Evolutionary conservation across 2,888 invertebrate genomes (phyloP), one percentile per base, ranked within the genome.

Genomic region (Erynnis tages): DNA sequence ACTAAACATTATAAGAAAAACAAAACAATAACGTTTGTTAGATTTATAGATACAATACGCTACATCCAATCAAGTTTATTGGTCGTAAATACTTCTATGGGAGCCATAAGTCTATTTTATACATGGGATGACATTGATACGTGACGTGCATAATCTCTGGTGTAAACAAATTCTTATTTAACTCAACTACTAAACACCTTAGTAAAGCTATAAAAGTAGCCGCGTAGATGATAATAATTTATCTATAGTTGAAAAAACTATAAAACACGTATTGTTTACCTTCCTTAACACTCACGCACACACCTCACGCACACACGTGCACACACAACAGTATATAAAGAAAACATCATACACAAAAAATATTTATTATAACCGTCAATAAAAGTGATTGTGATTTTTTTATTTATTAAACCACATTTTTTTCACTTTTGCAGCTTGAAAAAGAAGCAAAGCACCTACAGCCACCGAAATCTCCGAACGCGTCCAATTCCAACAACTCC

Each of bases 401-500:
- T 21, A 21, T 2, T 29, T 29, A 21, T 2, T 21, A 21, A 21
- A 11, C 7, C 19, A 5, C 7, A 21, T 1, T 21, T 21, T 23
- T 37, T 35, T 35, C 53, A 47, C 56, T 58, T 40, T 86, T 86
- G 29, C 87, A 90, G 90, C 82, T 90, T 69, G 90, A 90, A 66
- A 90, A 88, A 68, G 88, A 89, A 73, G 86, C 74, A 11, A 85
- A 81, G 56, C 71, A 82, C 19, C 71, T 88, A 14, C 87, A 88
- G 58, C 89, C 88, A 4, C 89, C 88, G 6, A 75, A 71, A 55
- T 87, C 90, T 21, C 89, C 89, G 7, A 82, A 87, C 60, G 76
- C 79, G 30, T 82, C 87, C 8, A 71, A 87, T 55, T 90, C 90
- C 3, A 89, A 90, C 64, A 89, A 89, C 60, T 90, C 90, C 0